phyloP scores from a whole-genome alignment of 64 coral and sea anemone species.

The Montipora cactus region DNA sequence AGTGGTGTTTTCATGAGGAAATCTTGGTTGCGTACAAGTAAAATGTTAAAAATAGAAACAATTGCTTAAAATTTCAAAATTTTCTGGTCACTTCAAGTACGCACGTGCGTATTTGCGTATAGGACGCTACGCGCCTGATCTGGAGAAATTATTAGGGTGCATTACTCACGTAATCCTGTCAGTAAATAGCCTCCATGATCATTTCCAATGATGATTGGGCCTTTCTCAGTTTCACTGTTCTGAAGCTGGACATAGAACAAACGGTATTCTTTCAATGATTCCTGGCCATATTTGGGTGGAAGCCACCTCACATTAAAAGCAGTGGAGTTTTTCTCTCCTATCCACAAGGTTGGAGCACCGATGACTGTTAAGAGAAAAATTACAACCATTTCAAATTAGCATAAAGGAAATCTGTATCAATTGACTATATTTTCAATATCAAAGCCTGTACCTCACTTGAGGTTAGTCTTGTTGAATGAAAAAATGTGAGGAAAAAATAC shows the following conservation, averaged over 20 bases:
- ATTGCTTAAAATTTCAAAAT: no score
- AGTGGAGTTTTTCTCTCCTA: constrained; percentile 49
- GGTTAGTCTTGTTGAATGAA: no score
- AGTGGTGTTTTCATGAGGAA: no score
- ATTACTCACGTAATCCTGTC: constrained; percentile 72
- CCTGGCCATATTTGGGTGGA: constrained; percentile 59
- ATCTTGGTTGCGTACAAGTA: no score
- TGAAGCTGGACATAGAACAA: constrained; percentile 51
- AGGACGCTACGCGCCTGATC: no score
- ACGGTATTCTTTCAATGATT: constrained; percentile 68
- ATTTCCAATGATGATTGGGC: constrained; percentile 53
- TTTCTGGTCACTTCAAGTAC: no score
- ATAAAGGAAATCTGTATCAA: no score
- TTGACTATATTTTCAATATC: no score
- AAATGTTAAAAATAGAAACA: no score
- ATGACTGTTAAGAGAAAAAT: constrained; percentile 65
- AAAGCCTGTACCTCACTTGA: no score
- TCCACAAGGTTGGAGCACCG: constrained; percentile 63
- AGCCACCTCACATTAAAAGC: constrained; percentile 47
- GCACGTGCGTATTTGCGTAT: no score
- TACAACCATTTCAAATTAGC: not conserved
- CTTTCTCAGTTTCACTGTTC: not conserved
- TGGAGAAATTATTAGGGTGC: not conserved
- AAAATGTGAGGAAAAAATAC: no score
- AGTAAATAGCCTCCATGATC: constrained; percentile 20